Evolutionary conservation across 2,113 vertebrate species (phyloP).

Genomic region (Salvelinus fontinalis): DNA sequence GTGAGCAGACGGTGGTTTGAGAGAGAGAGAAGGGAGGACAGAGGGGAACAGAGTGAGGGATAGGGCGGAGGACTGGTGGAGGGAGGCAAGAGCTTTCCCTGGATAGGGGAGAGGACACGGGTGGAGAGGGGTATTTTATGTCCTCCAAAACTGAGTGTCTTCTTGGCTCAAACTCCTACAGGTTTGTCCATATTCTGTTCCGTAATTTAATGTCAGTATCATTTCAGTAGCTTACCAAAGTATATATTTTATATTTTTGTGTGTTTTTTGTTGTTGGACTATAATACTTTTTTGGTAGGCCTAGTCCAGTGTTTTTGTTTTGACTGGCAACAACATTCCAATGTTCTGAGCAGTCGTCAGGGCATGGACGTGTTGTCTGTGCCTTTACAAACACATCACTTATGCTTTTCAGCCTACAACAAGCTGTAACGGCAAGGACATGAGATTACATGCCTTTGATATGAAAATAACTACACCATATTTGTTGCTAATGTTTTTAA

Average conservation of each 20-base stretch:
- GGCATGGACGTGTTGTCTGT: constrained; percentile 10
- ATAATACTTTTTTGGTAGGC: not conserved
- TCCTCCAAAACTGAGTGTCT: not conserved
- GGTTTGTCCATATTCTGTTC: constrained; percentile 20
- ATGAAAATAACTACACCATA: no score
- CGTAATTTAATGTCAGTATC: constrained; percentile 23
- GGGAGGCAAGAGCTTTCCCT: not conserved
- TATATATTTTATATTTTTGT: not conserved
- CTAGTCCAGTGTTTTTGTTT: not conserved
- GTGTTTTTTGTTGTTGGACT: not conserved
- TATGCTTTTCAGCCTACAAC: constrained; percentile 18
- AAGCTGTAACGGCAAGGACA: constrained; percentile 17
- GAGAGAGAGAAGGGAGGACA: not conserved
- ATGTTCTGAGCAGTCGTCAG: not conserved
- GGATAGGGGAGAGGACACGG: not conserved
- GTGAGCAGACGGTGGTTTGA: constrained; percentile 73
- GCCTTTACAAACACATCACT: constrained; percentile 9
- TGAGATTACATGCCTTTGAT: not conserved
- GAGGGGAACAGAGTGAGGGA: not conserved
- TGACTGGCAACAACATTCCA: not conserved
- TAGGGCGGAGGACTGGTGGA: not conserved
- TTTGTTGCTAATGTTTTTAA: no score
- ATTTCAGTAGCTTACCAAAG: constrained; percentile 27
- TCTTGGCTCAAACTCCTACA: no score
- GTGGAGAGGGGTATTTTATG: constrained; percentile 8